A percentile compares a stretch with the other conserved stretches of the same genome.
Conservation (phyloP, 2,888 invertebrate genomes). For the Diarsia brunnea region DNA sequence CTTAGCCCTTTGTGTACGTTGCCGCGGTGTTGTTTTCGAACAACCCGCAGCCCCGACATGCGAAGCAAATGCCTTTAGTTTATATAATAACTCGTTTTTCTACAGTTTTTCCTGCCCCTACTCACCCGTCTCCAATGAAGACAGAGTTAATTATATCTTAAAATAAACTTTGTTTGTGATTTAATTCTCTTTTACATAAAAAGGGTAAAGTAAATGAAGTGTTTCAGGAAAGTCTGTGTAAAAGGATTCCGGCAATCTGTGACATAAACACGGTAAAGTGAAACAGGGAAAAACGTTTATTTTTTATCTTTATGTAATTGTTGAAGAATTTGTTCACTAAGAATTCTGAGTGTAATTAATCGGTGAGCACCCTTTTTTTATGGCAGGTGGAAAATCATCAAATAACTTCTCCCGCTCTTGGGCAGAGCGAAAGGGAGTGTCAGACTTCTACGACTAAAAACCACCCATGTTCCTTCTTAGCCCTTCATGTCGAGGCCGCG, state of each 20-base stretch:
- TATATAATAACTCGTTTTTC: not conserved
- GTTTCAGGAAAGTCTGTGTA: not conserved
- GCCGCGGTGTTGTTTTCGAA: too few species aligned
- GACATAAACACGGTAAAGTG: not conserved
- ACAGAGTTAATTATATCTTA: conserved; percentile 20
- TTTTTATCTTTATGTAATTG: not conserved
- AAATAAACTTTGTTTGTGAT: conserved; percentile 27
- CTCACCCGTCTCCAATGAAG: not conserved
- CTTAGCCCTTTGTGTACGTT: too few species aligned
- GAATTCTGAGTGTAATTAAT: too few species aligned
- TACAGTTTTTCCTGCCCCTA: not conserved
- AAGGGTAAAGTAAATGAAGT: conserved; percentile 11
- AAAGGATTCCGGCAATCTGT: conserved; percentile 1
- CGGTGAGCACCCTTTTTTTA: too few species aligned
- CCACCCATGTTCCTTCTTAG: too few species aligned
- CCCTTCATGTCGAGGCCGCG: too few species aligned
- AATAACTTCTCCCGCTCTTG: too few species aligned
- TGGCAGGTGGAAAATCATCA: too few species aligned
- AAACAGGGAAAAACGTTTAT: not conserved
- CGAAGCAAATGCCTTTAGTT: not conserved
- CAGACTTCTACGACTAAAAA: too few species aligned
- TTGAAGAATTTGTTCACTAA: not conserved
- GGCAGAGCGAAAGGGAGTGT: too few species aligned
- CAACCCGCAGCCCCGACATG: too few species aligned
- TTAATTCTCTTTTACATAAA: conserved; percentile 11